Conservation (phyloP, 2,113 vertebrate genomes). For the Albula glossodonta region DNA sequence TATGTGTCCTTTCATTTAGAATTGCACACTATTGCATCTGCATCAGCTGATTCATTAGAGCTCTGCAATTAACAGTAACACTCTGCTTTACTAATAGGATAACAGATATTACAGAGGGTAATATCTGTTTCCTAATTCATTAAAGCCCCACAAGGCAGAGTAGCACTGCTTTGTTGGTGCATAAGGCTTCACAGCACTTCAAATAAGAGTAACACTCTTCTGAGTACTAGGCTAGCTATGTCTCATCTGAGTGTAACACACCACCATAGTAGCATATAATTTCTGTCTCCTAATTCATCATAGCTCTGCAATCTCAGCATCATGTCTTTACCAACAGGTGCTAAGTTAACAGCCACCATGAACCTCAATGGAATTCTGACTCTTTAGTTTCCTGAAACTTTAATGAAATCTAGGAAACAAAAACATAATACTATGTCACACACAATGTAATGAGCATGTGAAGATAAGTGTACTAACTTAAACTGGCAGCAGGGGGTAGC, state of each 20-base stretch:
- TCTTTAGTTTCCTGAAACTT: background rate
- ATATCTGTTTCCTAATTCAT: background rate
- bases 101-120: too few species aligned
- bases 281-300: background rate
- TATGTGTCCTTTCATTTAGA: background rate
- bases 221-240: too few species aligned
- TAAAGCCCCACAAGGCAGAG: background rate
- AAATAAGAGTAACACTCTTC: too few species aligned
- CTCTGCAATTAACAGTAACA: too few species aligned
- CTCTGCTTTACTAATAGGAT: too few species aligned
- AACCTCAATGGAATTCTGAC: background rate
- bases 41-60: too few species aligned
- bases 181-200: too few species aligned
- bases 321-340: background rate
- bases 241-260: constrained; percentile 23
- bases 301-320: background rate
- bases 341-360: background rate
- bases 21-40: background rate
- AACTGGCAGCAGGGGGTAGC: constrained; percentile 60
- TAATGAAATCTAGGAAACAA: background rate
- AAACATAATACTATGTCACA: constrained; percentile 9
- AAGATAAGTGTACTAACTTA: background rate
- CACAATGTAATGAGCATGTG: constrained; percentile 1
- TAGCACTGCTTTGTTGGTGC: background rate
- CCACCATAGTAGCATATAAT: background rate